Evolutionary conservation across 92 coral and sea anemone species (phyloP), one percentile per base, ranked within the genome.

Genomic region (Virgularia gustaviana): DNA sequence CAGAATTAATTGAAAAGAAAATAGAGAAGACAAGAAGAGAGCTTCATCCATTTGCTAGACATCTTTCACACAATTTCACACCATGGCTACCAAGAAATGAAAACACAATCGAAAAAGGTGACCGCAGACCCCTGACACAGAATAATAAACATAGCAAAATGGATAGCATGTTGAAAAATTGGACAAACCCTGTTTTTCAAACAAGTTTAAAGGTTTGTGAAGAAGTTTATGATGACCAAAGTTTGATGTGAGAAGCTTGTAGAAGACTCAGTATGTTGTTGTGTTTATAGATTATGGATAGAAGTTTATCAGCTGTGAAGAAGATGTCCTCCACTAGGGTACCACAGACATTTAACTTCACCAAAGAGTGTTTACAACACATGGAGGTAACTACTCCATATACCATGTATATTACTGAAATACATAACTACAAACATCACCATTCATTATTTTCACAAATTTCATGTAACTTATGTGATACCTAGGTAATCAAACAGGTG

Each of bases 61-160:
- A 94, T 78, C 67, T 94, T 61, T 89, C 99, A 1, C 90, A 85
- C 79, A 84, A 79, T 41, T 94, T 90, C 58, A 89, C 96, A 6
- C 99, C 99, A 9, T 94, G 99, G 99, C 81, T 89, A 39, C 99
- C 99, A 55, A 85, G 90, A 51, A 80, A 78, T 32, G 66, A 59
- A 28, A 34, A 33, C 13, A 43, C 9, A 3, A 20, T 23, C 12
- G 18, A 16, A 25, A 15, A 7, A 25, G 10, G 58, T 68, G 61
- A 2, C 2, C n/a, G 15, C 47, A 51, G 77, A 55, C 58, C 27
- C 11, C 27, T 20, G 13, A 12, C 25, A 24, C 38, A 30, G 34
- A 30, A 36, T 28, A 20, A 56, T 10, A 33, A 39, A 34, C 45
- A 44, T 27, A 45, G 63, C 12, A 47, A 37, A 16, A 49, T 71